Evolutionary conservation across 2,797 vertebrate genomes (phyloP).

Genomic region (Tympanoctomys barrerae): DNA sequence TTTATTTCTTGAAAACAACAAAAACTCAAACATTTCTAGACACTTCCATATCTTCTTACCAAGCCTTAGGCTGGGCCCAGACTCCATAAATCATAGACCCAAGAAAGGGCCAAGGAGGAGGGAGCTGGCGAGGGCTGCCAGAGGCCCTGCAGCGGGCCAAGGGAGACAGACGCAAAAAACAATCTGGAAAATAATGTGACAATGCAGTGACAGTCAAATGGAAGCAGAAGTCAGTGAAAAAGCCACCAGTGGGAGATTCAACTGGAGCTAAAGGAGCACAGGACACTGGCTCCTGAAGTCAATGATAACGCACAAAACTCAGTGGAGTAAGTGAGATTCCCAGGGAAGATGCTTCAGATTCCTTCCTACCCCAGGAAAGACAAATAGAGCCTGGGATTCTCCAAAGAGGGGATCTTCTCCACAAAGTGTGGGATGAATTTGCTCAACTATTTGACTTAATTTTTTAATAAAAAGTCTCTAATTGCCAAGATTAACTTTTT

Average conservation of each 20-base stretch:
- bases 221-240: not conserved
- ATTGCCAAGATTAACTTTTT: constrained; percentile 41
- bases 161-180: not conserved
- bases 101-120: not conserved
- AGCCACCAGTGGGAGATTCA: not conserved
- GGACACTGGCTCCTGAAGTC: not conserved
- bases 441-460: constrained; percentile 27
- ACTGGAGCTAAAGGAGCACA: rapidly evolving
- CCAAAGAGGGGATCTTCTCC: not conserved
- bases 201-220: not conserved
- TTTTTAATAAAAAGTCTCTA: constrained; percentile 59
- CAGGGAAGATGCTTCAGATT: constrained; percentile 62
- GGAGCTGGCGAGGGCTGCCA: not conserved
- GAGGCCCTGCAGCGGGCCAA: not conserved
- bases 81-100: not conserved
- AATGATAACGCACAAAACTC: not conserved
- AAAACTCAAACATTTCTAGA: not conserved
- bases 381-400: not conserved
- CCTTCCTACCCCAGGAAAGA: not conserved
- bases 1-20: not conserved
- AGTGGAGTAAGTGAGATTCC: not conserved
- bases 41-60: not conserved
- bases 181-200: not conserved
- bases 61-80: not conserved
- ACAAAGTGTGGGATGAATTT: not conserved